Percentiles rank a stretch among this genome's conserved stretches.
Evolutionary conservation across 53 echinoderm and acorn worm species (phyloP).

Genomic region (Henricia sp.): DNA sequence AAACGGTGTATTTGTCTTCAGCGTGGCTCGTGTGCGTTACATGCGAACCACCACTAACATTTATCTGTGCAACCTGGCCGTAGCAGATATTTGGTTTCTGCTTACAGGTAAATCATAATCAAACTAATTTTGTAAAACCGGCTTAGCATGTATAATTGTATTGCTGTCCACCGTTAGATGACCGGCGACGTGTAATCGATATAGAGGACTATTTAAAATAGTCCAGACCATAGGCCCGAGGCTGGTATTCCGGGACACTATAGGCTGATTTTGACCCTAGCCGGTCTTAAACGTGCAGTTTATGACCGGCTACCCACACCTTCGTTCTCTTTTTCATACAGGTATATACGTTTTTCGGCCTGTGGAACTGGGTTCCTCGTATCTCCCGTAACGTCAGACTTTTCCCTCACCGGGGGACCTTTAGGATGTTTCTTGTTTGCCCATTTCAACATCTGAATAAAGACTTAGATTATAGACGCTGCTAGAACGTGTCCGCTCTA

Average conservation of each 20-base stretch:
- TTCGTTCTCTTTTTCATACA: background rate
- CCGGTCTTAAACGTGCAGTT: too few species aligned
- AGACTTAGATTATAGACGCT: too few species aligned
- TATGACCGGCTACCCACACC: too few species aligned
- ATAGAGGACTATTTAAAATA: too few species aligned
- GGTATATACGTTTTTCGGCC: background rate
- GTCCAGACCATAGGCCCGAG: too few species aligned
- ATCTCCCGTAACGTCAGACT: conserved; percentile 22
- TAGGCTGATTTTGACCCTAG: too few species aligned
- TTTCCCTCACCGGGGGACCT: conserved; percentile 2
- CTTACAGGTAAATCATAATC: background rate
- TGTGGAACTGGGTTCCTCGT: conserved; percentile 29
- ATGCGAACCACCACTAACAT: background rate
- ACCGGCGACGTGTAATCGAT: too few species aligned
- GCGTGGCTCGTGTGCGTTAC: background rate
- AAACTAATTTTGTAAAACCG: too few species aligned
- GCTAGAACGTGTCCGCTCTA: too few species aligned
- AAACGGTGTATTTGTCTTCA: background rate
- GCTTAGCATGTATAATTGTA: too few species aligned
- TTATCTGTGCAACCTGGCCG: background rate
- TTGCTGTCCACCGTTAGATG: too few species aligned
- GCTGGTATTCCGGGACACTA: too few species aligned
- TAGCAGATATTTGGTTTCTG: background rate
- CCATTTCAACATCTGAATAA: background rate
- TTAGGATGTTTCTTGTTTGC: background rate